Evolutionary conservation across 2,797 vertebrate genomes (phyloP).

Genomic region (Loriculus beryllinus): DNA sequence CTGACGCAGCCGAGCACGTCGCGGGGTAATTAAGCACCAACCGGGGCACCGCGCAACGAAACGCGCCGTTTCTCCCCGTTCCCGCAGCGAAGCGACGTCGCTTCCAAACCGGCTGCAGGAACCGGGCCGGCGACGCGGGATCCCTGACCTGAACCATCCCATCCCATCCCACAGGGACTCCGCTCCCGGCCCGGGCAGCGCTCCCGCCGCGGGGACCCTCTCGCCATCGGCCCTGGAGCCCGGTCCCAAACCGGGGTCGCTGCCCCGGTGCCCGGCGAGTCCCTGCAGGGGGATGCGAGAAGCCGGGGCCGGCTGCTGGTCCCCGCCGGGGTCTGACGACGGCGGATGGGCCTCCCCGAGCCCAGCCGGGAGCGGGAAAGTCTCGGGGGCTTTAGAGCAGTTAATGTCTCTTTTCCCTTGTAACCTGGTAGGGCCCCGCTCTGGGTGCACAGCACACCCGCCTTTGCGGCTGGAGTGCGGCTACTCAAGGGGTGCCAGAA

Average conservation of each 20-base stretch:
- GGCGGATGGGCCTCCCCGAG: neutral
- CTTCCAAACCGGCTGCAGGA: neutral
- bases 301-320: neutral
- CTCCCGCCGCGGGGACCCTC: too few species aligned
- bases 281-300: neutral
- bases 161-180: too few species aligned
- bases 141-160: neutral
- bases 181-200: neutral
- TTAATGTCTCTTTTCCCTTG: neutral
- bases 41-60: neutral
- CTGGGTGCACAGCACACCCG: neutral
- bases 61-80: neutral
- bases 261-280: neutral
- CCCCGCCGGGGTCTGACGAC: neutral
- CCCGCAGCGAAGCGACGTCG: neutral
- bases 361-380: neutral
- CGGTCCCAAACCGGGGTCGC: neutral
- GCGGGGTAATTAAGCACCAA: neutral
- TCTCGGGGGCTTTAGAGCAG: neutral
- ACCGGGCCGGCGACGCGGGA: neutral
- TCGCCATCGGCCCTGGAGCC: neutral
- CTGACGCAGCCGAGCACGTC: fast-evolving
- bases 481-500: neutral
- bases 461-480: neutral
- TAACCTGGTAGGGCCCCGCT: neutral